Conservation (phyloP, 2,113 vertebrate genomes). For the Menura novaehollandiae region DNA sequence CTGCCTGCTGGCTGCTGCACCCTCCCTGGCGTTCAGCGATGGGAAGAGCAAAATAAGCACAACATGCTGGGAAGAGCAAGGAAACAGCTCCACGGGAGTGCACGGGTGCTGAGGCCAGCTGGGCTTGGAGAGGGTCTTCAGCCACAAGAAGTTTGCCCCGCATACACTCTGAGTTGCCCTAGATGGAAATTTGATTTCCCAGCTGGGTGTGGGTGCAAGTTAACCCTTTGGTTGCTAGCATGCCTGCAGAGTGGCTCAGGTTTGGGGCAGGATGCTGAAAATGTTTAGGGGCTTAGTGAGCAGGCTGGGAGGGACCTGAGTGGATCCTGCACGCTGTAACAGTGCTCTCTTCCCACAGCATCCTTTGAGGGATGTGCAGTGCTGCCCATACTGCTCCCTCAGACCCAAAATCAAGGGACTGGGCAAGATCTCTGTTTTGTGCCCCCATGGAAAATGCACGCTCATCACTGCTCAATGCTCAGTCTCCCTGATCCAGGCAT, state of each 20-base stretch:
- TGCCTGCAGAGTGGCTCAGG: not conserved
- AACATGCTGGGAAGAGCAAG: not conserved
- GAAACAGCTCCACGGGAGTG: not conserved
- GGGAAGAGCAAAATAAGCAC: not conserved
- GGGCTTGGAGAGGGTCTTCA: not conserved
- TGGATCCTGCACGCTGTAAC: rapidly evolving
- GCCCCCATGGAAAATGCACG: rapidly evolving
- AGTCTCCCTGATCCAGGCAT: not conserved
- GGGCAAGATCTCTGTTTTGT: not conserved
- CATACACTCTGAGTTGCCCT: rapidly evolving
- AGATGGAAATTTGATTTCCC: not conserved
- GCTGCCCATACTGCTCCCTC: not conserved
- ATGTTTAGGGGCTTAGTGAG: rapidly evolving
- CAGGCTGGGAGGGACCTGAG: not conserved
- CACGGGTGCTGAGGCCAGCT: rapidly evolving
- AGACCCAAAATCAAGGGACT: not conserved
- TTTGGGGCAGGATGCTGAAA: rapidly evolving
- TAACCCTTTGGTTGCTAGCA: not conserved
- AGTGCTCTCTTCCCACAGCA: not conserved
- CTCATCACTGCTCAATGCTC: not conserved
- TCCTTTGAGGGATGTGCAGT: rapidly evolving
- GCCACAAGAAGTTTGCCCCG: not conserved
- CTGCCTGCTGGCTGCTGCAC: not conserved
- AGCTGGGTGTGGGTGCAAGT: not conserved
- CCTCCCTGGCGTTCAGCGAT: rapidly evolving